Percentiles rank a stretch among this genome's conserved stretches.
phyloP scores from a whole-genome alignment of 2,797 vertebrate genomes.

The Muraenolepis orangiensis region DNA sequence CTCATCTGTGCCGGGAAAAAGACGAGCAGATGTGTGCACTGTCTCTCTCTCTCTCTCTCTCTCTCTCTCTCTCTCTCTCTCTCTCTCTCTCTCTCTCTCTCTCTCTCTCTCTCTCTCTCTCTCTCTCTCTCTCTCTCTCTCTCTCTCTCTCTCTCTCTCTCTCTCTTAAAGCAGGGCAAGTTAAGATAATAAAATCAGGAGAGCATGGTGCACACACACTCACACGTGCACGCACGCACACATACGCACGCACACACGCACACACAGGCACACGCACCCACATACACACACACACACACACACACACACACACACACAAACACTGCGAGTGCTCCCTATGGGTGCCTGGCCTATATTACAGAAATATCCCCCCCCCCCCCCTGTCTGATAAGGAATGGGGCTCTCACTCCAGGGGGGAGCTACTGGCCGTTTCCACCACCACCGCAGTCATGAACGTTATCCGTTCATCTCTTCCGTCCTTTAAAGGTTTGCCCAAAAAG shows the following conservation, averaged over 20 bases:
- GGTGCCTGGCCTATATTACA: not conserved
- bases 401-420: not conserved
- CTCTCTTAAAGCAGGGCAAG: not conserved
- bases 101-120: not conserved
- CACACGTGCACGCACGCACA: slow-evolving; percentile 6
- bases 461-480: not conserved
- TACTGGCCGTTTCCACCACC: not conserved
- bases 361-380: not conserved
- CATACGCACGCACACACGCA: not conserved
- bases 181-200: not conserved
- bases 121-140: not conserved
- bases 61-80: slow-evolving; percentile 1
- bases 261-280: slow-evolving; percentile 8
- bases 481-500: not conserved
- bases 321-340: not conserved
- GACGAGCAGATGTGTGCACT: no score
- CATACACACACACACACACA: not conserved
- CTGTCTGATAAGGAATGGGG: not conserved
- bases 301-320: not conserved
- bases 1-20: not conserved
- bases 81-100: not conserved
- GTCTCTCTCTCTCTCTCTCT: not conserved
- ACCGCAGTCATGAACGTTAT: not conserved
- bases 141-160: slow-evolving; percentile 1
- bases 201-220: not conserved